These are phyloP conservation scores for Lycaena phlaeas DNA, from an alignment of 2,888 invertebrate species.

Conservation along the genomic window DNA sequence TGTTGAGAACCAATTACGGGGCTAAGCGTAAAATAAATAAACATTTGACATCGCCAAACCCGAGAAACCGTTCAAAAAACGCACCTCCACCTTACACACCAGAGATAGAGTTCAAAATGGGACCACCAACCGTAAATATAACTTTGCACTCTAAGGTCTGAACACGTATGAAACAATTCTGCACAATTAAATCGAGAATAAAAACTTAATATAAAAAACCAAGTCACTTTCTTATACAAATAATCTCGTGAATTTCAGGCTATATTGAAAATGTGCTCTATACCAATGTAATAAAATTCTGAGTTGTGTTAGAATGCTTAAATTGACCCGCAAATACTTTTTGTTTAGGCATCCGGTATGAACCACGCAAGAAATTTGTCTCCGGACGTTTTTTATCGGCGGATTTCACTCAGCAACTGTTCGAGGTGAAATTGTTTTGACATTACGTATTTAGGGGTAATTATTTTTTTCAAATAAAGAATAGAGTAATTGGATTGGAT, in stretches of 20 bases:
- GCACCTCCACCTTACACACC: slow-evolving; percentile 7
- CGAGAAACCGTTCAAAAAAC: neutral
- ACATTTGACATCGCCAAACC: slow-evolving; percentile 19
- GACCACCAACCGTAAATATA: slow-evolving; percentile 14
- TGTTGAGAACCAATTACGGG: slow-evolving; percentile 26
- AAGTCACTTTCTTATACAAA: slow-evolving; percentile 18
- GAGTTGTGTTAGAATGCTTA: no score
- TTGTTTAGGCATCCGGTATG: slow-evolving; percentile 35
- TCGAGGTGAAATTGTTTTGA: slow-evolving; percentile 58
- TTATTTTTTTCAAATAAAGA: neutral
- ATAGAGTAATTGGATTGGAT: neutral
- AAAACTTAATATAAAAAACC: slow-evolving; percentile 34
- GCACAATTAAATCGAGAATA: slow-evolving; percentile 57
- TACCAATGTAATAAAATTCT: neutral
- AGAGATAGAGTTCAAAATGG: slow-evolving; percentile 6
- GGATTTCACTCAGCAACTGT: slow-evolving; percentile 30
- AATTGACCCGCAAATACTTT: no score
- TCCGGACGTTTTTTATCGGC: slow-evolving; percentile 34
- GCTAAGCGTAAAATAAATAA: slow-evolving; percentile 28
- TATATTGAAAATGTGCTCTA: no score
- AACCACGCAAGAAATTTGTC: slow-evolving; percentile 67
- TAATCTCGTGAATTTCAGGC: no score
- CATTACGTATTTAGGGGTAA: slow-evolving; percentile 15
- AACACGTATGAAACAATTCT: slow-evolving; percentile 60
- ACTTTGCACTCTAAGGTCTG: slow-evolving; percentile 30